phyloP scores from a whole-genome alignment of 2,888 invertebrate genomes.

The Syrista parreyssii region DNA sequence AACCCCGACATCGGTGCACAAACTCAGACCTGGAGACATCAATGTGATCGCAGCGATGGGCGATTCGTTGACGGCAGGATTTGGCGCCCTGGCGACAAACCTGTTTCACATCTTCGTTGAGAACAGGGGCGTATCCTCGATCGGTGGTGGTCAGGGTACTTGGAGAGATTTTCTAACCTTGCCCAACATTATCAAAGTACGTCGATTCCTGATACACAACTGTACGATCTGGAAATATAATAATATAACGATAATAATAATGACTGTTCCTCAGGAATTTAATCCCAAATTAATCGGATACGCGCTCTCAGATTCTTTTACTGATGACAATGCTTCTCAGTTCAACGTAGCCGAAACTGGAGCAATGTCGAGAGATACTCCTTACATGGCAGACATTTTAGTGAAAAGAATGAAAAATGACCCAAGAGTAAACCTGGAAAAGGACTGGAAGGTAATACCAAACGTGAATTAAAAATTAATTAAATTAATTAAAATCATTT shows the following conservation, averaged over 20 bases:
- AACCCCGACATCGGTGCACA: slow-evolving; percentile 70
- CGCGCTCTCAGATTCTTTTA: slow-evolving; percentile 68
- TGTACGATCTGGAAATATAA: background rate
- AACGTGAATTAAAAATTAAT: background rate
- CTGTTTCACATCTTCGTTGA: slow-evolving; percentile 63
- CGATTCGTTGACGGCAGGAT: slow-evolving; percentile 72
- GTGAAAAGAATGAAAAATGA: slow-evolving; percentile 69
- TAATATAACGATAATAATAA: background rate
- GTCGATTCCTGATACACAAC: background rate
- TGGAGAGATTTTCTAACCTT: slow-evolving; percentile 79
- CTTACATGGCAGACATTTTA: slow-evolving; percentile 70
- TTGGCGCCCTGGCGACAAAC: slow-evolving; percentile 68
- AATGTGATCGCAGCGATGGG: slow-evolving; percentile 73
- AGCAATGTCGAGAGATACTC: slow-evolving; percentile 71
- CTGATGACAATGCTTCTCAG: slow-evolving; percentile 65
- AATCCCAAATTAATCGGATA: slow-evolving; percentile 75
- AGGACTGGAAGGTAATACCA: slow-evolving; percentile 72
- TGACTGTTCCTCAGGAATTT: slow-evolving; percentile 64
- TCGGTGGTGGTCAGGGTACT: slow-evolving; percentile 73
- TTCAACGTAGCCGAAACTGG: slow-evolving; percentile 73
- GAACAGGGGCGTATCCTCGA: slow-evolving; percentile 49
- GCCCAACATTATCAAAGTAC: slow-evolving; percentile 78
- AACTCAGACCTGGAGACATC: slow-evolving; percentile 72
- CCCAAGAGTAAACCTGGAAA: slow-evolving; percentile 68
- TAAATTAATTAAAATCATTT: slow-evolving; percentile 34